Evolutionary conservation across 1,140 invertebrate species (phyloP).

Genomic region (Magallana angulata): DNA sequence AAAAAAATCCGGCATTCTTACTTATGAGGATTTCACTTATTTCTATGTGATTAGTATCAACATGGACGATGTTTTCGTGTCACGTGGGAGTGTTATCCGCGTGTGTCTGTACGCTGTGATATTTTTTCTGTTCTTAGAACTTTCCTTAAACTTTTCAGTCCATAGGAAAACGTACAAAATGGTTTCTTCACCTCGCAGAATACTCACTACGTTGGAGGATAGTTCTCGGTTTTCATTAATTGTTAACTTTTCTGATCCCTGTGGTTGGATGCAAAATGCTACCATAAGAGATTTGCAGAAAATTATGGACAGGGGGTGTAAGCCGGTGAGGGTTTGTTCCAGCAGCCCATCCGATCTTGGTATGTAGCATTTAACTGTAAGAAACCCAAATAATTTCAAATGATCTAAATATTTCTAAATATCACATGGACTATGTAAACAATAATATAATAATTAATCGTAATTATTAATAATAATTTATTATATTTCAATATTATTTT

Average conservation of each 20-base stretch:
- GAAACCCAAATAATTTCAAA: background rate
- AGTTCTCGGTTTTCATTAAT: background rate
- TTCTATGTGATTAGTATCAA: background rate
- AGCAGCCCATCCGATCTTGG: background rate
- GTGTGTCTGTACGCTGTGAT: background rate
- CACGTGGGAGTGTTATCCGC: background rate
- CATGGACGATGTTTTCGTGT: background rate
- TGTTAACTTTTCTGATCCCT: background rate
- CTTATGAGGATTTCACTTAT: too few species aligned
- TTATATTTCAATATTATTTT: background rate
- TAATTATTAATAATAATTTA: too few species aligned
- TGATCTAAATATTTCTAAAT: background rate
- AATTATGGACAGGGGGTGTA: background rate
- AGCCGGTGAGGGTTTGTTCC: background rate
- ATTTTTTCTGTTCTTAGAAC: background rate
- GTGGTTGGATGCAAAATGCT: constrained; percentile 4
- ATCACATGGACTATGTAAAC: background rate
- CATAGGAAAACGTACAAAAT: background rate
- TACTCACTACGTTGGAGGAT: background rate
- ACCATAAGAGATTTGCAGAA: background rate
- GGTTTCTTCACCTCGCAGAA: background rate
- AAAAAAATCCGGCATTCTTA: too few species aligned
- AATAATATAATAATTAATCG: too few species aligned
- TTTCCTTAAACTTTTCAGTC: background rate
- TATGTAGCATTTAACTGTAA: background rate